Evolutionary conservation across 2,888 invertebrate genomes (phyloP).

Genomic region (Thecocarcelia acutangulata): DNA sequence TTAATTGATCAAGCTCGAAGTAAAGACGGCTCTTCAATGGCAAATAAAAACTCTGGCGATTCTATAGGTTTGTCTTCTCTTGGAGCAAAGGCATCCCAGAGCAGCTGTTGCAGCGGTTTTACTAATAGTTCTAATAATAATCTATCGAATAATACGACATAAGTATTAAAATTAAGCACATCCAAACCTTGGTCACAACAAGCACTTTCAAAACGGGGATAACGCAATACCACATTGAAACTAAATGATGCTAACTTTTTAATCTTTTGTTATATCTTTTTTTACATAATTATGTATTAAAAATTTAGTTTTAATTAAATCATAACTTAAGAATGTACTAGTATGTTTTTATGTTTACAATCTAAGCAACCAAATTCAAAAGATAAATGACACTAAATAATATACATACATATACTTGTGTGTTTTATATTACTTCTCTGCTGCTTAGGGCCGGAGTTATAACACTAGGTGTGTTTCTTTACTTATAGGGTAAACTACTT

Average conservation of each 20-base stretch:
- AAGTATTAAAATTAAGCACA: conserved; percentile 12
- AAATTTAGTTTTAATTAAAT: conserved; percentile 1
- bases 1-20: conserved; percentile 95
- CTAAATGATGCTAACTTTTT: conserved; percentile 47
- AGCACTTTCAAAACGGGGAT: conserved; percentile 27
- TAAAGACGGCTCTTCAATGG: conserved; percentile 83
- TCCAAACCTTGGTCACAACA: conserved; percentile 4
- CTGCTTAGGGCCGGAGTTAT: too few relatives aligned
- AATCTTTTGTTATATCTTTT: conserved; percentile 18
- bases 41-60: conserved; percentile 72
- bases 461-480: too few relatives aligned
- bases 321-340: conserved; percentile 17
- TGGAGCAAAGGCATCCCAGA: conserved; percentile 75
- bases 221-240: conserved; percentile 51
- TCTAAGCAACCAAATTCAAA: conserved; percentile 19
- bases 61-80: conserved; percentile 75
- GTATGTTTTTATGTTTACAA: conserved; percentile 15
- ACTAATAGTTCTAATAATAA: conserved; percentile 39
- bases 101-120: conserved; percentile 75
- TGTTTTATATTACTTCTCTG: too few relatives aligned
- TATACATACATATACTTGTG: too few relatives aligned
- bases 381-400: conserved; percentile 13
- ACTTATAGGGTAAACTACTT: too few relatives aligned
- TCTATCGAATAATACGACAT: conserved; percentile 33
- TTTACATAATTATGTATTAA: conserved; percentile 6